phyloP scores from a whole-genome alignment of 2,888 invertebrate genomes.

The Seladonia tumulorum region DNA sequence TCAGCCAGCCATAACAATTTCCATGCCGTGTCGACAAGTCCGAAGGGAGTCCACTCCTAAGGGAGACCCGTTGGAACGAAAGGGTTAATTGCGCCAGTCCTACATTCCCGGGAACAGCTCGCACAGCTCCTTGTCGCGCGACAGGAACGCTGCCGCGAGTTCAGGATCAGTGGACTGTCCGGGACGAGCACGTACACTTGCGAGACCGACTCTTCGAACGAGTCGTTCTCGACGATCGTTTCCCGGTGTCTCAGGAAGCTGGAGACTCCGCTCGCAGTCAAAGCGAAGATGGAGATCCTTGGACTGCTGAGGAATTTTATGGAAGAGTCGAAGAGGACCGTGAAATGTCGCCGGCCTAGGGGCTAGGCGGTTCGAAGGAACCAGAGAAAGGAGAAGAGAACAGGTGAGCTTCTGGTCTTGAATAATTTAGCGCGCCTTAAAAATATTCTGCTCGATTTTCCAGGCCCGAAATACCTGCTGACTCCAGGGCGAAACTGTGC shows the following conservation, averaged over 20 bases:
- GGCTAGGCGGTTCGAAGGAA: background rate
- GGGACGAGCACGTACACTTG: background rate
- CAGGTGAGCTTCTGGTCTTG: background rate
- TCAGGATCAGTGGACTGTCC: slow-evolving; percentile 7
- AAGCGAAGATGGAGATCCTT: slow-evolving; percentile 66
- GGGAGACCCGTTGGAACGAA: background rate
- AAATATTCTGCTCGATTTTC: background rate
- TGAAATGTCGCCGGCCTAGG: background rate
- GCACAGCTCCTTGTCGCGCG: background rate
- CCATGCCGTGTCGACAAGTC: background rate
- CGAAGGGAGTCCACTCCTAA: background rate
- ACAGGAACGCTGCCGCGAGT: slow-evolving; percentile 24
- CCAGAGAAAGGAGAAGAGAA: background rate
- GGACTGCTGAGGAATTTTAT: slow-evolving; percentile 57
- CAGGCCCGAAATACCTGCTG: background rate
- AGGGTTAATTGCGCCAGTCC: slow-evolving; percentile 1
- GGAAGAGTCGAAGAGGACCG: slow-evolving; percentile 18
- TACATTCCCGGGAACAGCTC: background rate
- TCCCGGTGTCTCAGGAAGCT: slow-evolving; percentile 64
- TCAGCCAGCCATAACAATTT: background rate
- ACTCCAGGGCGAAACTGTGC: background rate
- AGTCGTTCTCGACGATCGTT: slow-evolving; percentile 66
- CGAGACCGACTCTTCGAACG: slow-evolving; percentile 47
- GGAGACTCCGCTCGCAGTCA: slow-evolving; percentile 52
- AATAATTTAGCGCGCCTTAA: background rate